These are phyloP conservation scores for Gasterosteus aculeatus DNA, from an alignment of 2,113 vertebrate genomes.

Conservation along the genomic window DNA sequence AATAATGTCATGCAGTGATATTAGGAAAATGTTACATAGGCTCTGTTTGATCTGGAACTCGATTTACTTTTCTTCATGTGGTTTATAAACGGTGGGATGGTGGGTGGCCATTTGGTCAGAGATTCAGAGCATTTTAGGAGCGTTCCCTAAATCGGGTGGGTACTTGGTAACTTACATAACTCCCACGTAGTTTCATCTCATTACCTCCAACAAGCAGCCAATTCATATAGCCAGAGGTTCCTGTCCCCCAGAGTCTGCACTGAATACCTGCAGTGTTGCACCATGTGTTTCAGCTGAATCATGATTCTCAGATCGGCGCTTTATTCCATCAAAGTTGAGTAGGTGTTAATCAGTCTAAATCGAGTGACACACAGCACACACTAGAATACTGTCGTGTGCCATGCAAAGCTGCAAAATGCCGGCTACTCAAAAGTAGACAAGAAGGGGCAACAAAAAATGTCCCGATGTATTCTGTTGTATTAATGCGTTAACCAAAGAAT, in stretches of 20 bases:
- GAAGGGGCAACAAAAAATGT: neutral
- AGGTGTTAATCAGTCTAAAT: slow-evolving; percentile 37
- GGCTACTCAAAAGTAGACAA: neutral
- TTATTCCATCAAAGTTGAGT: slow-evolving; percentile 53
- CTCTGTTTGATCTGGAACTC: slow-evolving; percentile 43
- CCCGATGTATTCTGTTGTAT: neutral
- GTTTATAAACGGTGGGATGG: slow-evolving; percentile 71
- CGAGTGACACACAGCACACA: slow-evolving; percentile 24
- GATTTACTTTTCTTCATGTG: slow-evolving; percentile 70
- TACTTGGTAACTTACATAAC: slow-evolving; percentile 79
- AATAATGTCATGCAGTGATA: slow-evolving; percentile 20
- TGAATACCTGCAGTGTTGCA: slow-evolving; percentile 75
- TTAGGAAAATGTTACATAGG: slow-evolving; percentile 40
- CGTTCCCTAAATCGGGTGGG: slow-evolving; percentile 70
- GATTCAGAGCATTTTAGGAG: slow-evolving; percentile 65
- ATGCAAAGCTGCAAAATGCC: slow-evolving; percentile 2
- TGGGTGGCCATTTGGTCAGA: slow-evolving; percentile 73
- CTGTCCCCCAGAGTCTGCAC: slow-evolving; percentile 60
- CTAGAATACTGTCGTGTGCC: slow-evolving; percentile 7
- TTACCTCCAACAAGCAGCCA: slow-evolving; percentile 72
- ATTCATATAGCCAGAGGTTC: slow-evolving; percentile 74
- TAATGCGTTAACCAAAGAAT: neutral
- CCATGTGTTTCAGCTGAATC: slow-evolving; percentile 71
- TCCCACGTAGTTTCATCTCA: slow-evolving; percentile 79
- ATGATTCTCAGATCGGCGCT: slow-evolving; percentile 58